Conservation (phyloP, 2,113 vertebrate species). For the Carassius auratus region DNA sequence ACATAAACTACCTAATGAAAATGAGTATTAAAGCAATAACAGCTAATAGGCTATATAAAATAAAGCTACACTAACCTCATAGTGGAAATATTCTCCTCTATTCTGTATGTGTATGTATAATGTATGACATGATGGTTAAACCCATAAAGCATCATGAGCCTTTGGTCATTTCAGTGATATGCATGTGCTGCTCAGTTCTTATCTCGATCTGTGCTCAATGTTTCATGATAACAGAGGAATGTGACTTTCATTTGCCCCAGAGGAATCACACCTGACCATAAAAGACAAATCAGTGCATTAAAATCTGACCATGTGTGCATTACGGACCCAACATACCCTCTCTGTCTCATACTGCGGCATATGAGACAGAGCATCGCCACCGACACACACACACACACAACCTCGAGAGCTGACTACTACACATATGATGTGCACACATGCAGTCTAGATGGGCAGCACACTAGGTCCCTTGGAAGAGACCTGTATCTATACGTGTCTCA, state of each 20-base stretch:
- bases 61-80: neutral
- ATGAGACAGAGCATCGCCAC: neutral
- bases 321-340: neutral
- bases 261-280: neutral
- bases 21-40: neutral
- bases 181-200: neutral
- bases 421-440: neutral
- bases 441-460: neutral
- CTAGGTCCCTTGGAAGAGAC: neutral
- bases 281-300: neutral
- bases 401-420: neutral
- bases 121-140: neutral
- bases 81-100: neutral
- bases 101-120: neutral
- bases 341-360: conserved; percentile 19
- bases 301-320: neutral
- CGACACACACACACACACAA: neutral
- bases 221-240: neutral
- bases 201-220: neutral
- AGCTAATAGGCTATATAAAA: neutral
- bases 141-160: neutral
- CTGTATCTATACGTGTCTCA: neutral
- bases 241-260: conserved; percentile 17
- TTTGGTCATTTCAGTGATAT: neutral
- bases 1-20: neutral